These are phyloP conservation scores for Pseudochirops cupreus DNA, from an alignment of 2,797 vertebrate genomes.

Conservation along the genomic window DNA sequence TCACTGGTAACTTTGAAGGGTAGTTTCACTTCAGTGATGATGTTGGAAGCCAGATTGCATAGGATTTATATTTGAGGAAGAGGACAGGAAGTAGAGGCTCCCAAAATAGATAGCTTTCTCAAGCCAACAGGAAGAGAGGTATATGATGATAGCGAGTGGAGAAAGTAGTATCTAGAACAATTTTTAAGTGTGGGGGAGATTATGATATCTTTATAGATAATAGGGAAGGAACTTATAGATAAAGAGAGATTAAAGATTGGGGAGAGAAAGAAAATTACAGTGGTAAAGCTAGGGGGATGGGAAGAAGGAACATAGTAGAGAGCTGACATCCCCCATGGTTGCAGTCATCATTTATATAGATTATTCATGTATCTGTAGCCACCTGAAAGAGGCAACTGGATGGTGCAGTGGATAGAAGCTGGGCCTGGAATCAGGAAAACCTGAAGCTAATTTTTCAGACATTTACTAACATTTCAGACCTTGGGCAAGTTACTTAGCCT, in stretches of 20 bases:
- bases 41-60: not conserved
- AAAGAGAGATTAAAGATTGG: not conserved
- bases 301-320: not conserved
- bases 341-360: not conserved
- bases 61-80: not conserved
- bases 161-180: not conserved
- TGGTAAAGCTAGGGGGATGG: not conserved
- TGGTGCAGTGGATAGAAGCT: too few species aligned
- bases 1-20: not conserved
- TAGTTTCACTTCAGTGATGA: not conserved
- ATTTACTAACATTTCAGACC: not conserved
- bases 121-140: not conserved
- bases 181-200: not conserved
- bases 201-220: not conserved
- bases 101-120: not conserved
- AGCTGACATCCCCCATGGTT: not conserved
- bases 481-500: not conserved
- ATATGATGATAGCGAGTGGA: not conserved
- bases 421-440: not conserved
- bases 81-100: not conserved
- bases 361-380: not conserved
- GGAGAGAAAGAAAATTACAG: not conserved
- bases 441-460: not conserved
- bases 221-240: not conserved
- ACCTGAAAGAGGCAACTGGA: not conserved